Evolutionary conservation across 1,140 invertebrate species (phyloP).

Genomic region (Aphis gossypii): DNA sequence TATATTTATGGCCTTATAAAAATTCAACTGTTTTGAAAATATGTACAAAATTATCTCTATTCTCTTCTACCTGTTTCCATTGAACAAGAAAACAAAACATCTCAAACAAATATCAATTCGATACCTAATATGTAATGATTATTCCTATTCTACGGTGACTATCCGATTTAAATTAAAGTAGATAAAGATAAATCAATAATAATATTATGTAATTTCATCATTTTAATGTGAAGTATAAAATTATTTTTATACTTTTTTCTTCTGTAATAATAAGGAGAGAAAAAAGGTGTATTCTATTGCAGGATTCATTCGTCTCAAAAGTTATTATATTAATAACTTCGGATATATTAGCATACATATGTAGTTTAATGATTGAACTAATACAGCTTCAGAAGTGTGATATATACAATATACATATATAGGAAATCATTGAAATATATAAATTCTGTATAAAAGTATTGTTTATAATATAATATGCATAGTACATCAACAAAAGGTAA

Average conservation of each 20-base stretch:
- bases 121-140: no score
- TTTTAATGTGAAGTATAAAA: background rate
- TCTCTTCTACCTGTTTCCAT: no score
- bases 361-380: background rate
- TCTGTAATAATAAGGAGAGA: background rate
- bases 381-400: background rate
- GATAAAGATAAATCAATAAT: background rate
- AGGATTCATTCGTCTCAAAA: background rate
- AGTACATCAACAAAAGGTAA: background rate
- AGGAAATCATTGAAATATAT: background rate
- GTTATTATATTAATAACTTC: background rate
- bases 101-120: no score
- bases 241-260: background rate
- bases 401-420: background rate
- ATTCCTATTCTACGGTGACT: background rate
- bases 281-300: background rate
- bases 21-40: background rate
- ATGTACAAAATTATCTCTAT: no score
- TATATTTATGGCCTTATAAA: background rate
- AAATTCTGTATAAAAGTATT: background rate
- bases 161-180: background rate
- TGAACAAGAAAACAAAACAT: no score
- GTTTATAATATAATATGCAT: background rate
- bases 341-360: background rate
- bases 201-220: background rate